phyloP scores from a whole-genome alignment of 2,113 vertebrate species.

The Pimephales promelas region DNA sequence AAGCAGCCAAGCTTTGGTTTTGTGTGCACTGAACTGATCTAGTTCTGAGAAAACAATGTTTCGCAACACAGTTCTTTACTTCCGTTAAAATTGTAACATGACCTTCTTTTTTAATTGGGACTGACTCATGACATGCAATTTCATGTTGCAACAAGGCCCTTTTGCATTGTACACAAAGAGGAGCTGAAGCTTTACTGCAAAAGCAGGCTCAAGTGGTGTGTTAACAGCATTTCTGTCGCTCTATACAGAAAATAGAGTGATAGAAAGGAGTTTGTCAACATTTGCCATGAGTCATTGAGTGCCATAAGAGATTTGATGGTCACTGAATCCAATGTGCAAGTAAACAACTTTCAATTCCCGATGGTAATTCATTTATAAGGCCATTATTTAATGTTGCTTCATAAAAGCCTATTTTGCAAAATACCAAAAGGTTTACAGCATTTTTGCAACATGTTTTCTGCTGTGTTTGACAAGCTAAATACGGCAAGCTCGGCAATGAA shows the following conservation, averaged over 20 bases:
- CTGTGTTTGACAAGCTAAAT: not conserved
- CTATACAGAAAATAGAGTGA: not conserved
- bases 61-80: not conserved
- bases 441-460: not conserved
- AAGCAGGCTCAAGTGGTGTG: not conserved
- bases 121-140: not conserved
- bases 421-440: not conserved
- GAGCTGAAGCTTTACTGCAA: not conserved
- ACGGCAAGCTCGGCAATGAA: not conserved
- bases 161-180: not conserved
- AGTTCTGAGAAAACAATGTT: not conserved
- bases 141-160: not conserved
- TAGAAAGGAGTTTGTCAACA: not conserved
- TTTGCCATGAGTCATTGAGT: not conserved
- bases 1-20: constrained; percentile 2
- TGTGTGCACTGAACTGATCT: not conserved
- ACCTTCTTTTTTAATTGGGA: not conserved
- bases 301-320: not conserved
- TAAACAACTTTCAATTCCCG: not conserved
- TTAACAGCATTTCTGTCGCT: not conserved
- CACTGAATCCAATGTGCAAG: not conserved
- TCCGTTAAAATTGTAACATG: not conserved
- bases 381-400: not conserved
- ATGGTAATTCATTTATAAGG: not conserved
- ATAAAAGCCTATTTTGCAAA: not conserved